Base-by-base conservation (phyloP, 2,888 invertebrate genomes). In the Byasa hedistus region DNA sequence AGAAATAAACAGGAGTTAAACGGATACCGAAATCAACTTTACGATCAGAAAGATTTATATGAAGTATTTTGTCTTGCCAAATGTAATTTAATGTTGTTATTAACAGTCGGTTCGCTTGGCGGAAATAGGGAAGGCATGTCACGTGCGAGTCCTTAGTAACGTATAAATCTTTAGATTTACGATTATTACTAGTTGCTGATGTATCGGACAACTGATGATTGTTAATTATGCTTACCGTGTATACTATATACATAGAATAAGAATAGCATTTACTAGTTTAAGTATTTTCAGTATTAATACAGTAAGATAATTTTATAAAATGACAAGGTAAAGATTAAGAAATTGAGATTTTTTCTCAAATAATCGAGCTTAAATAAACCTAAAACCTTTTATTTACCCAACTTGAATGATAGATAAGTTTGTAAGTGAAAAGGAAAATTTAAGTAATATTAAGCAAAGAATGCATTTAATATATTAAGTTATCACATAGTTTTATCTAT, bases 1-100 rank as follows among this genome's bases (percentile, higher is more conserved):
- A 3, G 94, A 95, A 72, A 76, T 95, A 61, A 64, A 57, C 32
- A 60, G 27, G 15, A 66, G 61, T 27, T 32, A 27, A 36, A 64
- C 61, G 2, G 60, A 60, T 8, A 22, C 51, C n/a, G 54, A 32
- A 57, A 54, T 15, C 21, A 44, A 44, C 7, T 21, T 54, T 10
- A 54, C 51, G 22, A 23, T 7, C 7, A 59, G 4, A 23, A n/a
- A n/a, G n/a, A 48, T 48, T 48, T 48, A 19, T 48, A 48, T 57
- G 12, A 22, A 51, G 19, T 32, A 52, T 39, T n/a, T 24, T 44
- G 23, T 66, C 66, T 66, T 66, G 63, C 66, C 66, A 52, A 66
- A 66, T 27, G 44, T 54, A 63, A 59, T 56, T 56, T 60, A 66
- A 60, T 63, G 51, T 36, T 32, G 36, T 66, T 62, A 54, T 63